Evolutionary conservation across 2,888 invertebrate genomes (phyloP), one percentile per base, ranked within the genome.

Genomic region (Perizoma flavofasciatum): DNA sequence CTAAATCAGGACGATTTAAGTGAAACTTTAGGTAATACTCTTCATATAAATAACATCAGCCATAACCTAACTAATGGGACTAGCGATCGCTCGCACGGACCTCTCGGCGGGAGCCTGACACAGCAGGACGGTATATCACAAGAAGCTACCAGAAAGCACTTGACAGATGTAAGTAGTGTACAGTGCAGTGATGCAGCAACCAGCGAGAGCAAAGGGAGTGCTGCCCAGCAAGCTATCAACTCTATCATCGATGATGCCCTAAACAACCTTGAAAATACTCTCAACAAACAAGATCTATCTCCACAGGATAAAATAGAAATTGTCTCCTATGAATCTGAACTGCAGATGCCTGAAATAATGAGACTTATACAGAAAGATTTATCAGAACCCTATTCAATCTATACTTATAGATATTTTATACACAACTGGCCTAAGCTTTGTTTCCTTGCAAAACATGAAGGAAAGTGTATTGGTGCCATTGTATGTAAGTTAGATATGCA

Each of bases 341-440:
- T 96, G 72, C 99, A 99, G 93, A 98, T 99, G 98, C 97, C 98
- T 77, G 97, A 98, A 90, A 99, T 99, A 74, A 99, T 99, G 98
- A 96, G 96, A 93, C 95, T 99, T 81, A 99, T 99, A 86, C 98
- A 99, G 85, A 98, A 98, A 88, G 99, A 99, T 94, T 94, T 99
- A 74, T 99, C 99, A 63, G 99, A 99, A 94, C 99, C 99, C 43
- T 99, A 99, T 93, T 99, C 99, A 70, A 99, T 99, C 93, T 99
- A 99, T 91, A 99, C 99, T 37, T 99, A 99, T 93, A 96, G 99
- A 93, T 99, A 99, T 94, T 99, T 99, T 93, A 99, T 99, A 86
- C 98, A 99, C 89, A 99, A 99, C 89, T 99, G 99, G 99, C 99
- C 99, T 85, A 97, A 99, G 91, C 93, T 99, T 72, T 99, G 99